These are phyloP conservation scores for Melanocharis versteri DNA, from an alignment of 2,113 vertebrate genomes.

Conservation along the genomic window DNA sequence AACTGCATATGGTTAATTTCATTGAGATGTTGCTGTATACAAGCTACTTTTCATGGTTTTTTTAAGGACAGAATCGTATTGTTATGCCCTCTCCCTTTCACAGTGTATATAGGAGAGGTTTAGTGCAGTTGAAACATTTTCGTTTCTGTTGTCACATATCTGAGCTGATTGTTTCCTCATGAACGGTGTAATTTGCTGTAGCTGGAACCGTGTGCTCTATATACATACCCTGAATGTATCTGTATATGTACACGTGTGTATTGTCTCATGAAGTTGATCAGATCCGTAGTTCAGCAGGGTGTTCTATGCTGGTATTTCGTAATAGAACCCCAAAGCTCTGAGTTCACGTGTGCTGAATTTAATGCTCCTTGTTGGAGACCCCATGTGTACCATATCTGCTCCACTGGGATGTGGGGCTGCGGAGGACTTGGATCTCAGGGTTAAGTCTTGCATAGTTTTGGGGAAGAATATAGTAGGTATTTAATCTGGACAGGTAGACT, in stretches of 20 bases:
- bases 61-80: background rate
- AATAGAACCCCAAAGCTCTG: background rate
- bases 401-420: background rate
- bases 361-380: background rate
- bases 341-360: background rate
- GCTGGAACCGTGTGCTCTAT: background rate
- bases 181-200: background rate
- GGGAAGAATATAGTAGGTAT: background rate
- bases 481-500: background rate
- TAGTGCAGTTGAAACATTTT: background rate
- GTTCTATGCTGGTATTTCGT: background rate
- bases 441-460: background rate
- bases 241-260: fast-evolving
- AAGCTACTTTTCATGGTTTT: background rate
- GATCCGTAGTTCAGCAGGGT: background rate
- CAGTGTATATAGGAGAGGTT: background rate
- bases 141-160: background rate
- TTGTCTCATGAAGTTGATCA: background rate
- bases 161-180: background rate
- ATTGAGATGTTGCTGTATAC: background rate
- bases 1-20: background rate
- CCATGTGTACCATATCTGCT: background rate
- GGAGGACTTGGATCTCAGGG: background rate
- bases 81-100: background rate
- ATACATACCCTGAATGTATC: fast-evolving